These are phyloP conservation scores for Leptogaster cylindrica DNA, from an alignment of 2,888 invertebrate genomes.

Conservation along the genomic window DNA sequence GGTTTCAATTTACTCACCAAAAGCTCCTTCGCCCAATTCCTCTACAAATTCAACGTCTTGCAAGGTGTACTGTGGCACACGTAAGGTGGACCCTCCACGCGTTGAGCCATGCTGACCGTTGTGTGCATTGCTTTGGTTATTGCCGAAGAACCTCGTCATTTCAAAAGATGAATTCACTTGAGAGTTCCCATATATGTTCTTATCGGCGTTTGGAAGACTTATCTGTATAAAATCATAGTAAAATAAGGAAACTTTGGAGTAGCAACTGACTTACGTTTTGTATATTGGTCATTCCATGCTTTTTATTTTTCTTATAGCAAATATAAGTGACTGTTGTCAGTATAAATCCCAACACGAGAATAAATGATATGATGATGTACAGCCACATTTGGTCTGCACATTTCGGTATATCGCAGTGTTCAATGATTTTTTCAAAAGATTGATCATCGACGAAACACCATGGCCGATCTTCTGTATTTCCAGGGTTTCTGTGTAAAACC, in stretches of 20 bases:
- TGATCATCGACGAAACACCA: conserved; percentile 87
- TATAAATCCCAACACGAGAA: conserved; percentile 64
- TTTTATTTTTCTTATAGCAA: conserved; percentile 68
- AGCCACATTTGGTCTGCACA: conserved; percentile 87
- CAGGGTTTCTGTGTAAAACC: conserved; percentile 80
- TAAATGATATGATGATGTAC: conserved; percentile 74
- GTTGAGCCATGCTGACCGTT: conserved; percentile 60
- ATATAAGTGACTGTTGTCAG: conserved; percentile 67
- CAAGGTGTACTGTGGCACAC: conserved; percentile 85
- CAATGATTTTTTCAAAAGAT: conserved; percentile 70
- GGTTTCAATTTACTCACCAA: conserved; percentile 71
- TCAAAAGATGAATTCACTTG: conserved; percentile 81
- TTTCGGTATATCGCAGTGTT: conserved; percentile 85
- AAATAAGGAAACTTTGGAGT: neutral
- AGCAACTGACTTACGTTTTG: conserved; percentile 67
- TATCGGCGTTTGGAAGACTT: conserved; percentile 74
- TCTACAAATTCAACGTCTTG: conserved; percentile 86
- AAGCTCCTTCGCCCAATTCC: conserved; percentile 94
- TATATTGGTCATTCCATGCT: conserved; percentile 68
- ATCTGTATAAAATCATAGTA: conserved; percentile 61
- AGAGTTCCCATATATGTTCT: conserved; percentile 83
- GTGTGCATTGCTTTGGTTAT: conserved; percentile 60
- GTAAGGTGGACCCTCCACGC: conserved; percentile 56
- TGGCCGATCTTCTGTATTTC: conserved; percentile 77
- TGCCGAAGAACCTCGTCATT: conserved; percentile 77